Evolutionary conservation across 2,113 vertebrate genomes (phyloP).

Genomic region (Callipepla squamata): DNA sequence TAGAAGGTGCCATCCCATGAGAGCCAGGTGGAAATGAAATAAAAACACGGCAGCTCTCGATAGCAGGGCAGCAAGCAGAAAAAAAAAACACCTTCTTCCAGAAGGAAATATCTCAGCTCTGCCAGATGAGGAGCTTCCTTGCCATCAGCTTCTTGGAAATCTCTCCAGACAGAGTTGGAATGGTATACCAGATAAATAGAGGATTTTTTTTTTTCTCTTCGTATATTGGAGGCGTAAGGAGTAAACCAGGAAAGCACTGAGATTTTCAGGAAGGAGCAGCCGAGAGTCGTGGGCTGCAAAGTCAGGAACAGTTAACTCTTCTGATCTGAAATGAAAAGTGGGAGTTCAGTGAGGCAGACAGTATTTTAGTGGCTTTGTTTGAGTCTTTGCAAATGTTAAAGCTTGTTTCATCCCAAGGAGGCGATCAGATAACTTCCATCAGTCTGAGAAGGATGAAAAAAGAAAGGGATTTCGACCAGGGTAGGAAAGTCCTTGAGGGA

Average conservation of each 20-base stretch:
- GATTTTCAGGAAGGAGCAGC: not conserved
- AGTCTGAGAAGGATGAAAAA: not conserved
- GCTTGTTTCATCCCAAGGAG: not conserved
- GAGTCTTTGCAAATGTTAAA: not conserved
- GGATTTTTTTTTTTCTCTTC: not conserved
- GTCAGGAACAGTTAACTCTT: not conserved
- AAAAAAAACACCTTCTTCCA: not conserved
- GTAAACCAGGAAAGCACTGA: not conserved
- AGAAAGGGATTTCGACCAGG: not conserved
- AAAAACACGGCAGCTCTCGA: not conserved
- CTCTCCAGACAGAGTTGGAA: not conserved
- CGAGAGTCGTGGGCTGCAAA: not conserved
- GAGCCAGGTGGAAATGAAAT: not conserved
- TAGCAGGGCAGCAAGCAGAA: not conserved
- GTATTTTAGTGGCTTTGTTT: not conserved
- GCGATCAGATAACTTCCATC: not conserved
- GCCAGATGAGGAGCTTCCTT: not conserved
- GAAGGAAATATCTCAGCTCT: not conserved
- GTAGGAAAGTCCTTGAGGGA: not conserved
- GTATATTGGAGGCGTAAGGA: not conserved
- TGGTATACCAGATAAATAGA: not conserved
- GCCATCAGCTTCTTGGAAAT: accelerated
- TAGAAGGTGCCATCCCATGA: not conserved
- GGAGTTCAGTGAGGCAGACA: not conserved
- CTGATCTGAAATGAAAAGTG: not conserved